Conservation (phyloP, 2,888 invertebrate genomes). For the Hydropsyche betteni region DNA sequence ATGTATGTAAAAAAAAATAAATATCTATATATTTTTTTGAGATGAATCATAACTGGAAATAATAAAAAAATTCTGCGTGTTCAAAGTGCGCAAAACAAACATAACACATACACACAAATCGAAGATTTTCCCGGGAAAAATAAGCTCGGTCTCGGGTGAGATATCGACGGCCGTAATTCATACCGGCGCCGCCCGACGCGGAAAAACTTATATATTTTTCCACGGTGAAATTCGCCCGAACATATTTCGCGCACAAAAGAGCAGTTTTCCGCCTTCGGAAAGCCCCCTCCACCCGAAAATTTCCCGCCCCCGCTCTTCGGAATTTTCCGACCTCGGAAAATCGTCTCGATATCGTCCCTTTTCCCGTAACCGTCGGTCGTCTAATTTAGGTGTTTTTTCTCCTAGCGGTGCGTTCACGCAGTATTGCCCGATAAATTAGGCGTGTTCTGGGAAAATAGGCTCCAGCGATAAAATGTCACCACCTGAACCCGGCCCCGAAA, state of each 20-base stretch:
- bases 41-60: too few relatives aligned
- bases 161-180: constrained; percentile 29
- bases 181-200: neutral
- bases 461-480: constrained; percentile 26
- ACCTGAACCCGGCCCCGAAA: constrained; percentile 25
- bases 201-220: constrained; percentile 32
- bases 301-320: too few relatives aligned
- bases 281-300: too few relatives aligned
- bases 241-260: constrained; percentile 30
- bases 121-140: constrained; percentile 16
- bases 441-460: neutral
- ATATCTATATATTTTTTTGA: too few relatives aligned
- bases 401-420: constrained; percentile 24
- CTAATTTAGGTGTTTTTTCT: constrained; percentile 31
- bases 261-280: neutral
- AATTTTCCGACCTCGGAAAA: too few relatives aligned
- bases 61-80: too few relatives aligned
- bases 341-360: too few relatives aligned
- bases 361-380: too few relatives aligned
- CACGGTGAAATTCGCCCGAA: constrained; percentile 12
- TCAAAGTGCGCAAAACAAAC: too few relatives aligned
- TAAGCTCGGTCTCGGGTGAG: constrained; percentile 8
- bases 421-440: constrained; percentile 32
- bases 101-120: too few relatives aligned
- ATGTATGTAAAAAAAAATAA: too few relatives aligned